Conservation (phyloP, 2,113 vertebrate genomes). For the Anser brachyrhynchus region DNA sequence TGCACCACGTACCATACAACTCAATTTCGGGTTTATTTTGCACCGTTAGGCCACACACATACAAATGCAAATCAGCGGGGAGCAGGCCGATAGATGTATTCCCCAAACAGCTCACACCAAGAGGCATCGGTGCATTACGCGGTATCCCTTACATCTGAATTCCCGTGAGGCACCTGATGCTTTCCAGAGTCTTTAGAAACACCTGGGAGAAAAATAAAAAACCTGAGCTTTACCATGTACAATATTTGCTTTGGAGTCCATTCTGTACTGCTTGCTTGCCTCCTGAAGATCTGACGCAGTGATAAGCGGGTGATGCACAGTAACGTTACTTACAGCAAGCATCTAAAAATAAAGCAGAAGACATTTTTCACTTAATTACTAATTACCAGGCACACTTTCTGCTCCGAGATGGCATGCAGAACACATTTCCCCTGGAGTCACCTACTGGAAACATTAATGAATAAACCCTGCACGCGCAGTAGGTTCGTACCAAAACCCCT, state of each 20-base stretch:
- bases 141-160: fast-evolving
- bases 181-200: fast-evolving
- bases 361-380: not conserved
- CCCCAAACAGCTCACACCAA: fast-evolving
- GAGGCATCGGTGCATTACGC: fast-evolving
- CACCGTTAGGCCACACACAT: fast-evolving
- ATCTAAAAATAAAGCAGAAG: conserved; percentile 76
- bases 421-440: not conserved
- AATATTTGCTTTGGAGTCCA: conserved; percentile 88
- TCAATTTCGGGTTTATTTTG: not conserved
- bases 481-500: fast-evolving
- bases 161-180: fast-evolving
- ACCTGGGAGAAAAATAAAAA: fast-evolving
- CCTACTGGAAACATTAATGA: not conserved
- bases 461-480: fast-evolving
- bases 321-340: conserved; percentile 80
- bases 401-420: not conserved
- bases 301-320: conserved; percentile 75
- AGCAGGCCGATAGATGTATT: fast-evolving
- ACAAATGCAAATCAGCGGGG: fast-evolving
- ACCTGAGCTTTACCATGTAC: conserved; percentile 84
- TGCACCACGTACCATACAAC: fast-evolving
- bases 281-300: conserved; percentile 83
- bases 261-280: conserved; percentile 77
- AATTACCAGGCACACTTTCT: not conserved